phyloP scores from a whole-genome alignment of 2,797 vertebrate species.

The Apogon talboti region DNA sequence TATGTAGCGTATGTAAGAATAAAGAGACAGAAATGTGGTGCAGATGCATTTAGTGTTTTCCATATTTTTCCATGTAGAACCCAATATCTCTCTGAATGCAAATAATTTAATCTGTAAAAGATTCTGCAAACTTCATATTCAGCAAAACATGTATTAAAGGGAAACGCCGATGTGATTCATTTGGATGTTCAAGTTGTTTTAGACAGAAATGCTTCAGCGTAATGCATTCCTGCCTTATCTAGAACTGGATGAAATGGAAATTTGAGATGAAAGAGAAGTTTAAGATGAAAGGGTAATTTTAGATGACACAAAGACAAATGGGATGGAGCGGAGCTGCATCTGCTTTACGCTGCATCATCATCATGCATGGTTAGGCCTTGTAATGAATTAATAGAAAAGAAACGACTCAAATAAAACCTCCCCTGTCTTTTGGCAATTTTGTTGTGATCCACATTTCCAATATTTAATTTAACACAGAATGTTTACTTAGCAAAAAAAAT shows the following conservation, averaged over 20 bases:
- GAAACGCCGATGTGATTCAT: constrained; percentile 51
- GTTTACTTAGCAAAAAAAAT: not conserved
- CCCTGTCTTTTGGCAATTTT: not conserved
- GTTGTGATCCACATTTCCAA: not conserved
- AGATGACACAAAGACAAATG: constrained; percentile 52
- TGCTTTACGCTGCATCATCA: constrained; percentile 29
- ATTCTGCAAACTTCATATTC: constrained; percentile 40
- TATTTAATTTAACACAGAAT: constrained; percentile 5
- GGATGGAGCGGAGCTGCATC: constrained; percentile 41
- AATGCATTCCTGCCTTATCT: constrained; percentile 7
- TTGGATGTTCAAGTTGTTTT: constrained; percentile 29
- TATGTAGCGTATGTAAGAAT: too few species aligned
- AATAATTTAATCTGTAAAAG: constrained; percentile 30
- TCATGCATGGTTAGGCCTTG: constrained; percentile 27
- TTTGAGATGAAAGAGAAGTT: too few species aligned
- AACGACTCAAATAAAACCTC: constrained; percentile 12
- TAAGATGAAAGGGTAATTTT: constrained; percentile 40
- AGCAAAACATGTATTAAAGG: constrained; percentile 35
- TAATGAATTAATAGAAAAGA: constrained; percentile 22
- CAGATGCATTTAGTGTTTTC: not conserved
- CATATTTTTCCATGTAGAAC: not conserved
- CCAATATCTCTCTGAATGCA: constrained; percentile 10
- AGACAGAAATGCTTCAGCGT: constrained; percentile 29
- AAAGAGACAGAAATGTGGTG: too few species aligned
- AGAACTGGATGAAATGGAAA: not conserved